phyloP scores from a whole-genome alignment of 2,797 vertebrate species.

The Adrianichthys oophorus region DNA sequence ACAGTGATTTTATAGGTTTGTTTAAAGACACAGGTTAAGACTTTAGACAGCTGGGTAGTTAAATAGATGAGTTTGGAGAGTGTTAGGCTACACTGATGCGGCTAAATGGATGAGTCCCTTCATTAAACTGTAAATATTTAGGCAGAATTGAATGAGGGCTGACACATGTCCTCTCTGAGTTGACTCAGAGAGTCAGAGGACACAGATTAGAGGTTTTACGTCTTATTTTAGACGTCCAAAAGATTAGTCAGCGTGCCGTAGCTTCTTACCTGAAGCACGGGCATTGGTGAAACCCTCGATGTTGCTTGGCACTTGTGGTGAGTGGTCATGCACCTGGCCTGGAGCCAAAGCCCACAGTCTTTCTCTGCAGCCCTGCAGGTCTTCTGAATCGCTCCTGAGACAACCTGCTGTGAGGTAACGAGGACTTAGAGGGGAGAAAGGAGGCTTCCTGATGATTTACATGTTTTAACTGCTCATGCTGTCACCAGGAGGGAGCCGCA shows the following conservation, averaged over 20 bases:
- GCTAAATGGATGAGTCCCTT: slow-evolving; percentile 56
- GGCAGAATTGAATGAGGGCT: slow-evolving; percentile 33
- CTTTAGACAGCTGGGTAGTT: slow-evolving; percentile 56
- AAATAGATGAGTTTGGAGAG: slow-evolving; percentile 61
- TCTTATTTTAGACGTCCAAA: slow-evolving; percentile 24
- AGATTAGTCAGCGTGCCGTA: slow-evolving; percentile 40
- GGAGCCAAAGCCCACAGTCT: slow-evolving; percentile 53
- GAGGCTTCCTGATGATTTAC: slow-evolving; percentile 74
- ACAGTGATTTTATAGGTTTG: slow-evolving; percentile 71
- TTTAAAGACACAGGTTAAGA: slow-evolving; percentile 71
- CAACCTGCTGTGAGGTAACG: slow-evolving; percentile 74
- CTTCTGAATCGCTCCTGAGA: slow-evolving; percentile 68
- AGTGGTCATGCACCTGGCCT: slow-evolving; percentile 64
- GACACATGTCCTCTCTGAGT: slow-evolving; percentile 16
- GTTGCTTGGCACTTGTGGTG: slow-evolving; percentile 63
- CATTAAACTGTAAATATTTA: slow-evolving; percentile 44
- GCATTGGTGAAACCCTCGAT: slow-evolving; percentile 40
- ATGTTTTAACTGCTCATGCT: slow-evolving; percentile 69
- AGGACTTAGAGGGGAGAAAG: slow-evolving; percentile 75
- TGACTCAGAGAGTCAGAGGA: slow-evolving; percentile 6
- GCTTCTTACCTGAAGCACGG: slow-evolving; percentile 17
- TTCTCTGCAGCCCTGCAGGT: slow-evolving; percentile 59
- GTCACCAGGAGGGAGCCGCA: slow-evolving; percentile 72
- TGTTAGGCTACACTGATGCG: slow-evolving; percentile 52
- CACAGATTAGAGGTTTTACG: slow-evolving; percentile 7